phyloP scores from a whole-genome alignment of 2,888 invertebrate genomes.

The Standfussiana lucernea region DNA sequence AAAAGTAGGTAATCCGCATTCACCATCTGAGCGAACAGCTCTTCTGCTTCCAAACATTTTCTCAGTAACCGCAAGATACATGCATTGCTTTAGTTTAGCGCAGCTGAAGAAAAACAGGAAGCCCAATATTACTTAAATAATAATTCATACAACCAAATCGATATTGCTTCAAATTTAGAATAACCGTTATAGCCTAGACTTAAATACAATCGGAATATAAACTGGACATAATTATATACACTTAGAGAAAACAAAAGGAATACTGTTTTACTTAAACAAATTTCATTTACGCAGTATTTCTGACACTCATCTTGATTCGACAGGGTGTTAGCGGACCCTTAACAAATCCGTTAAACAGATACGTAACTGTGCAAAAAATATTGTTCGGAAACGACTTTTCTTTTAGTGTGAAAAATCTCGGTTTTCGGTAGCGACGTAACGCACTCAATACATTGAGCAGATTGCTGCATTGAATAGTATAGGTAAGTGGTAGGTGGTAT shows the following conservation, averaged over 20 bases:
- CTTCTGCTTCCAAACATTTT: neutral
- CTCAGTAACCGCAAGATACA: neutral
- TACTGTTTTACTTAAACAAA: slow-evolving; percentile 21
- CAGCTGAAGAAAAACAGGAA: neutral
- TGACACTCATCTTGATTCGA: neutral
- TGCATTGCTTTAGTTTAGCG: neutral
- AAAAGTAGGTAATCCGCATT: neutral
- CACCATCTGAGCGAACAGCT: neutral
- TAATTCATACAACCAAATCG: slow-evolving; percentile 29
- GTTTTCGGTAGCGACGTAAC: neutral
- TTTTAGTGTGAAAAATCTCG: neutral
- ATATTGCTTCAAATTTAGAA: slow-evolving; percentile 24
- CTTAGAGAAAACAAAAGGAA: slow-evolving; percentile 47
- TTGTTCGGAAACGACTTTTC: neutral
- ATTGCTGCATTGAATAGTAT: neutral
- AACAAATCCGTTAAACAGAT: neutral
- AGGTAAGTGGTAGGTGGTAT: no score
- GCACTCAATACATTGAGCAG: neutral
- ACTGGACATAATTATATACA: slow-evolving; percentile 16
- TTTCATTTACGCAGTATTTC: neutral
- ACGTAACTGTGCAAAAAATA: neutral
- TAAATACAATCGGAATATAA: slow-evolving; percentile 46
- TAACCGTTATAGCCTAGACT: neutral
- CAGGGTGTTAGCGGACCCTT: neutral
- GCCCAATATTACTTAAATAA: slow-evolving; percentile 26